phyloP scores from a whole-genome alignment of 2,113 vertebrate genomes.

The Thomomys bottae region DNA sequence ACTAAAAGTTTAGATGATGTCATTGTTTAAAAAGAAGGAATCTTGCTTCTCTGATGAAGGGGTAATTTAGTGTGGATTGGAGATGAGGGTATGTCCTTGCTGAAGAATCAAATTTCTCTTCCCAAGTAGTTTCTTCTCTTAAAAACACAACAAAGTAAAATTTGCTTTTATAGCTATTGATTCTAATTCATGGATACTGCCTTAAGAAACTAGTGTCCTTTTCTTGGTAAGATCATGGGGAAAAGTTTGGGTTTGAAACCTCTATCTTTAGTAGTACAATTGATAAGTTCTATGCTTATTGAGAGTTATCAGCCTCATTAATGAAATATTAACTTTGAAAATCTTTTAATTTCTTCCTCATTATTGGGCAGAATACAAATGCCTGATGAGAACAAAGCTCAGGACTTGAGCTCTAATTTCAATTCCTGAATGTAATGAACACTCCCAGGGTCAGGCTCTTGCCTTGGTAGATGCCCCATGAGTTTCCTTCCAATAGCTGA shows the following conservation, averaged over 20 bases:
- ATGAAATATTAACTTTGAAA: conserved; percentile 37
- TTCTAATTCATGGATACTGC: conserved; percentile 71
- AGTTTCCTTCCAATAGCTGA: conserved; percentile 47
- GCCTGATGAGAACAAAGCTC: conserved; percentile 45
- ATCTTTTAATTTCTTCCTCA: conserved; percentile 44
- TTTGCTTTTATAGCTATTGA: conserved; percentile 60
- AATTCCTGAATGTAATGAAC: conserved; percentile 73
- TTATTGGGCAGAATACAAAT: conserved; percentile 43
- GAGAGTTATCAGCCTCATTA: not conserved
- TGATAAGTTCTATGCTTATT: not conserved
- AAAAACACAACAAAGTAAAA: conserved; percentile 39
- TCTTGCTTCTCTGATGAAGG: not conserved
- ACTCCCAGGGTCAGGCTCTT: conserved; percentile 59
- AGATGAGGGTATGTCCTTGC: conserved; percentile 26
- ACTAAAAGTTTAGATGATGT: not conserved
- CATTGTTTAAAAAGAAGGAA: not conserved
- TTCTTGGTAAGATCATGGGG: conserved; percentile 42
- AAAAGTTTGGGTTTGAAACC: conserved; percentile 34
- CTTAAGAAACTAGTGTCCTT: conserved; percentile 60
- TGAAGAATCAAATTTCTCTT: conserved; percentile 61
- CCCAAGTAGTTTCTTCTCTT: conserved; percentile 64
- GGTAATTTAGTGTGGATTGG: conserved; percentile 9
- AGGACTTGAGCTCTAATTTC: conserved; percentile 61
- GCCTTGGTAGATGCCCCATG: conserved; percentile 55
- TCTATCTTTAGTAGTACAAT: not conserved